These are phyloP conservation scores for Colius striatus DNA, from an alignment of 2,113 vertebrate species.

Conservation along the genomic window DNA sequence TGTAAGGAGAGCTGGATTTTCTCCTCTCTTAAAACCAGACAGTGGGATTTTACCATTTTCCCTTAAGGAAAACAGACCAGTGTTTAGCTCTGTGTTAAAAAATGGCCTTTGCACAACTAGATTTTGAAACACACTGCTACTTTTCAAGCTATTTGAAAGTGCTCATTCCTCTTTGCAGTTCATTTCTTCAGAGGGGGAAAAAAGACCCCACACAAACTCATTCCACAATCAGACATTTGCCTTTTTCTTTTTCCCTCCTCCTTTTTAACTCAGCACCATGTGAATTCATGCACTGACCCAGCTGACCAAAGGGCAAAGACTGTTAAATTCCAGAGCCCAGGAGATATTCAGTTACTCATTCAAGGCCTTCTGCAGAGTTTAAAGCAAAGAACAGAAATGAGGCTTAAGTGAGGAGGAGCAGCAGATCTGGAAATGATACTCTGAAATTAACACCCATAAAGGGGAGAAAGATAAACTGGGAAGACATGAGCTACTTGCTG, in stretches of 20 bases:
- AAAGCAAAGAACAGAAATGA: background rate
- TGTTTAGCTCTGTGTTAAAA: background rate
- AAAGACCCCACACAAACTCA: background rate
- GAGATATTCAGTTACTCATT: conserved; percentile 58
- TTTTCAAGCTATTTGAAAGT: conserved; percentile 19
- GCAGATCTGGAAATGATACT: conserved; percentile 6
- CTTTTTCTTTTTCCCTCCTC: background rate
- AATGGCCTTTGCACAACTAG: background rate
- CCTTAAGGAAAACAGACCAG: background rate
- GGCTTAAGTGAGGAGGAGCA: background rate
- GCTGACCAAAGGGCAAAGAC: conserved; percentile 44
- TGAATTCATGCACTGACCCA: conserved; percentile 59
- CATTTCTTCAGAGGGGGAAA: background rate
- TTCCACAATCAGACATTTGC: background rate
- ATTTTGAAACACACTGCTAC: conserved; percentile 13
- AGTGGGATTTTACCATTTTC: background rate
- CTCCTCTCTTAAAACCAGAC: background rate
- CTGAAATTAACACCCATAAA: conserved; percentile 7
- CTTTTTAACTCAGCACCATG: conserved; percentile 54
- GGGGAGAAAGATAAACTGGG: background rate
- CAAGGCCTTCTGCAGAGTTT: conserved; percentile 15
- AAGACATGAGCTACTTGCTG: background rate
- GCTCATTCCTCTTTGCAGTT: background rate
- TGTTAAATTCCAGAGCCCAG: conserved; percentile 58
- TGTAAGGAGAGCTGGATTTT: background rate